Evolutionary conservation across 2,113 vertebrate genomes (phyloP).

Genomic region (Mohoua ochrocephala): DNA sequence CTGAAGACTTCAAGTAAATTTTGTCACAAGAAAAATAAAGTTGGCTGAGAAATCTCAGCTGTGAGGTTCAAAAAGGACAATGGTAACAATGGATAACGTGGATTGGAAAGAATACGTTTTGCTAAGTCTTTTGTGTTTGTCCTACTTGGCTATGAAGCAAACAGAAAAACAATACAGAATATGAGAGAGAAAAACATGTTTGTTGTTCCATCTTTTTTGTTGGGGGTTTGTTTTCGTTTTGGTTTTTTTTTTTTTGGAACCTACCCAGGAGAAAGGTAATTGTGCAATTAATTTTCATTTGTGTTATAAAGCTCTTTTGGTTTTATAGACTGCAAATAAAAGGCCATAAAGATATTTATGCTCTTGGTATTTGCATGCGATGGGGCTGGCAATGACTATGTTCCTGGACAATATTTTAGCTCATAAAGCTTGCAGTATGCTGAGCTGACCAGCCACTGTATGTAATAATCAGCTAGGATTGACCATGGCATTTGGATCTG

Average conservation of each 20-base stretch:
- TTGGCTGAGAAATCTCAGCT: background rate
- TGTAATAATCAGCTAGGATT: background rate
- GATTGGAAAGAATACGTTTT: background rate
- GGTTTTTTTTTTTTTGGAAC: background rate
- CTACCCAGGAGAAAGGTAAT: background rate
- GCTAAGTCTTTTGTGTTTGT: background rate
- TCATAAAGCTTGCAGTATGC: background rate
- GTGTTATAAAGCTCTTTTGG: background rate
- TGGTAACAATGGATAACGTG: background rate
- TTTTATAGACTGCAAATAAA: constrained; percentile 34
- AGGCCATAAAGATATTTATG: constrained; percentile 21
- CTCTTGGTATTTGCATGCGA: background rate
- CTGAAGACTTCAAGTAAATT: background rate
- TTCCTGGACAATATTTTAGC: background rate
- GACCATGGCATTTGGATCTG: background rate
- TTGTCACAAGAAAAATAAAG: background rate
- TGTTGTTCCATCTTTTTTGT: background rate
- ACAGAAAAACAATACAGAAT: background rate
- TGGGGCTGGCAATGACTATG: background rate
- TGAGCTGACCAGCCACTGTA: background rate
- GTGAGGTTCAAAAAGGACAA: background rate
- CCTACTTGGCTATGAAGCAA: background rate
- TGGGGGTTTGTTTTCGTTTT: background rate
- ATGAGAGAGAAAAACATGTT: background rate
- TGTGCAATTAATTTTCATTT: constrained; percentile 40